Evolutionary conservation across 2,113 vertebrate species (phyloP), one percentile per base, ranked within the genome.

Genomic region (Syngnathus scovelli): DNA sequence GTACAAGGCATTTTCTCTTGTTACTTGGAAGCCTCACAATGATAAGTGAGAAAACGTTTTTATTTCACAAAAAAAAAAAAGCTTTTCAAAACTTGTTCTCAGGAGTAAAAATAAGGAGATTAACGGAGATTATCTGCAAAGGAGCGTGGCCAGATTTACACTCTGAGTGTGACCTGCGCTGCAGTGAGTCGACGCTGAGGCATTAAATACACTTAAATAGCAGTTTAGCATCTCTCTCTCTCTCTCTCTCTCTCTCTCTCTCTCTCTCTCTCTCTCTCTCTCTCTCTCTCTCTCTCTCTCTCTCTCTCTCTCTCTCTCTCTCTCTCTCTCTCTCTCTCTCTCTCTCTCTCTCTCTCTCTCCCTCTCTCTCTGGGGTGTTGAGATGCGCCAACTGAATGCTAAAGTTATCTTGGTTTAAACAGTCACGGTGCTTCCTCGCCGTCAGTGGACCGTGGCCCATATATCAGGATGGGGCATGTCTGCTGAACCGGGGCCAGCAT

Each of bases 361-460:
- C 1, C 27, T 2, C 27, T 2, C 27, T 27, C 27, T 41, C 5
- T 10, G 36, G 83, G 71, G 82, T 74, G 78, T 83, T 81, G 81
- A 82, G 83, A 81, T 83, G 68, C 87, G 82, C 89, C 83, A 88
- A 84, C 83, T 86, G 73, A 85, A 83, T 81, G 79, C 76, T 49
- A 74, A 61, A 70, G 77, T 88, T 89, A 86, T 90, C 85, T 88
- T 39, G 70, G 84, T 83, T 87, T 89, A 86, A 86, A 84, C 79
- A 82, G 85, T 89, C 83, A 84, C 33, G 73, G 84, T 85, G 84
- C 85, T 89, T 83, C 88, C 67, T 79, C 67, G 74, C 78, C 85
- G 77, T 82, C 89, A 88, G 80, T 84, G 72, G 70, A 85, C 81
- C 82, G 23, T 72, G 80, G 75, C 68, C 75, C 75, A 64, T 78